A percentile compares a stretch with the other conserved stretches of the same genome.
These are phyloP conservation scores for Anodontia alba DNA, from an alignment of 2,888 invertebrate species.

Conservation along the genomic window DNA sequence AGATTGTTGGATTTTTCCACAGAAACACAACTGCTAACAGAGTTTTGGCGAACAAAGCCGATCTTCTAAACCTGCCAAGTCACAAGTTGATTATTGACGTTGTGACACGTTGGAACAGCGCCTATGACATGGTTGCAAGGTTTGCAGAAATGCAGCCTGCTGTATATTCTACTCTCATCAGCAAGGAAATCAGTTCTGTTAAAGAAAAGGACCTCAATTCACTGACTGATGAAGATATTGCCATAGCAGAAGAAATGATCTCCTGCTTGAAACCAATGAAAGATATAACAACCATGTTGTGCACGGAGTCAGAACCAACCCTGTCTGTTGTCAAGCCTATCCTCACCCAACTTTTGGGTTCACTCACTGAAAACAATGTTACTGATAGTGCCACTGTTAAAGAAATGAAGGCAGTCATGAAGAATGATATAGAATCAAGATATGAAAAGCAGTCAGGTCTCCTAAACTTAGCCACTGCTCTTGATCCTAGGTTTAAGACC, in stretches of 20 bases:
- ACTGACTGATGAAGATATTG: neutral
- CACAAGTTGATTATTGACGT: slow-evolving; percentile 30
- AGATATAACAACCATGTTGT: slow-evolving; percentile 26
- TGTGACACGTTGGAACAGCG: slow-evolving; percentile 35
- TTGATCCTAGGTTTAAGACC: slow-evolving; percentile 4
- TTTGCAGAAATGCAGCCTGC: slow-evolving; percentile 21
- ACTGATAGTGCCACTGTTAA: neutral
- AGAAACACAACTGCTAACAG: neutral
- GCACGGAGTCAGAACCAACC: slow-evolving; percentile 27
- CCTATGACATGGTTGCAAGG: slow-evolving; percentile 33
- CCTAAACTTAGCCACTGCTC: neutral
- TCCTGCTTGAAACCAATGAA: slow-evolving; percentile 32
- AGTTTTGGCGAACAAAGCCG: neutral
- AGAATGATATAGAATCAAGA: neutral
- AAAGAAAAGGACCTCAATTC: neutral
- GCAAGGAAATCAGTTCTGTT: neutral
- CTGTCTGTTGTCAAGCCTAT: slow-evolving; percentile 33
- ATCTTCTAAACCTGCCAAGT: neutral
- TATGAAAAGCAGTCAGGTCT: neutral
- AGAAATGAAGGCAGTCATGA: neutral
- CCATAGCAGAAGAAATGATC: neutral
- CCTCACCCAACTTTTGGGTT: neutral
- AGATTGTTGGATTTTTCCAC: neutral
- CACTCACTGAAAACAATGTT: neutral
- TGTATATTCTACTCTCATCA: neutral